Base-by-base conservation (phyloP, 2,797 vertebrate species). In the Valencia hispanica region DNA sequence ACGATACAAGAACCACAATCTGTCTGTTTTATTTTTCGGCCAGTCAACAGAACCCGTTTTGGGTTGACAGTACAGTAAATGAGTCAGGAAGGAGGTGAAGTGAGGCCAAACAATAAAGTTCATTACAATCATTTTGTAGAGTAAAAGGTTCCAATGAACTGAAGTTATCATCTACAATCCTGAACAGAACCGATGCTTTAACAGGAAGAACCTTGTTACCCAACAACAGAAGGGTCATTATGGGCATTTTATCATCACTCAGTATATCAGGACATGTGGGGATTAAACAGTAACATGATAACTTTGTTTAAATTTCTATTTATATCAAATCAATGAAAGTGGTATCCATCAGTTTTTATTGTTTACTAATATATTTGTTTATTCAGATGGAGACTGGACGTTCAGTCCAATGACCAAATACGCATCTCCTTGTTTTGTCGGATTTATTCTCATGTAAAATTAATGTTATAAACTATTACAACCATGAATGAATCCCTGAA, bases 381-480 rank as follows among this genome's bases (percentile, higher is more conserved):
- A 59, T 32, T 59, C 27, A 32, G 15, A 93, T 88, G 61, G 61
- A 96, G 95, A 95, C 96, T 95, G 96, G 96, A 96, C 96, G 92
- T 94, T 91, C 93, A 90, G 94, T 96, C 96, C 95, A 94, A 96
- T 92, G 95, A 96, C 94, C 94, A 94, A 96, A 96, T 94, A 88
- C 93, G 93, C 96, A 95, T 95, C 93, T 94, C 93, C 89, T 92
- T n/a, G n/a, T 95, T 93, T 92, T 94, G 92, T 94, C 86, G 87
- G 50, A 88, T 92, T 94, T 94, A 90, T 59, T 59, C 14, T 85
- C 84, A 86, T 93, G 88, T 93, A 89, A 91, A 90, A 79, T 89
- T 80, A 86, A 14, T 27, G 30, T 59, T n/a, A n/a, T n/a, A n/a
- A n/a, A n/a, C 32, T 59, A 32, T 14, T 59, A 32, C 55, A 32